Conservation (phyloP, 92 coral and sea anemone species). For the Heteractis magnifica region DNA sequence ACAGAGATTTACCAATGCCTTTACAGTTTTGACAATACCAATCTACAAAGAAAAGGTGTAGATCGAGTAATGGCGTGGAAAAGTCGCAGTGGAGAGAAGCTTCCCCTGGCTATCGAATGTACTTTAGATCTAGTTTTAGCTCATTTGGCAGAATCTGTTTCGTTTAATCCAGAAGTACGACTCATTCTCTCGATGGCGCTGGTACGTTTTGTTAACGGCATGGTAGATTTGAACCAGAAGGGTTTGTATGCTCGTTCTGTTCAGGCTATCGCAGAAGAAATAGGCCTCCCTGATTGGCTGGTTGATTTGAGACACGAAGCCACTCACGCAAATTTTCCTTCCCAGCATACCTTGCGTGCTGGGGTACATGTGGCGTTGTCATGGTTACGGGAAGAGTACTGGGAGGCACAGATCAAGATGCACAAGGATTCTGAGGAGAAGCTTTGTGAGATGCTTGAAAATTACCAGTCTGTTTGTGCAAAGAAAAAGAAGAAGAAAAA, state of each 20-base stretch:
- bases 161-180: slow-evolving; percentile 28
- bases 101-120: slow-evolving; percentile 84
- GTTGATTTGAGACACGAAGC: slow-evolving; percentile 95
- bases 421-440: slow-evolving; percentile 59
- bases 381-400: slow-evolving; percentile 82
- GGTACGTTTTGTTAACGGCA: slow-evolving; percentile 91
- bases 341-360: slow-evolving; percentile 68
- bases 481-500: slow-evolving; percentile 38
- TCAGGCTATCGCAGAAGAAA: slow-evolving; percentile 91
- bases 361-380: slow-evolving; percentile 68
- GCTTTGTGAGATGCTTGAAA: slow-evolving; percentile 42
- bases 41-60: slow-evolving; percentile 68
- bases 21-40: slow-evolving; percentile 69
- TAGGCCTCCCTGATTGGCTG: slow-evolving; percentile 96
- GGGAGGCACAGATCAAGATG: slow-evolving; percentile 81
- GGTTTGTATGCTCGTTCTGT: slow-evolving; percentile 92
- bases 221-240: slow-evolving; percentile 84
- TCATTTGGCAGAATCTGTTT: slow-evolving; percentile 27
- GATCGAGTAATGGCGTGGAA: slow-evolving; percentile 83
- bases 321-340: slow-evolving; percentile 84
- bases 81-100: slow-evolving; percentile 85
- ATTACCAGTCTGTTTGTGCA: slow-evolving; percentile 32
- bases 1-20: slow-evolving; percentile 60
- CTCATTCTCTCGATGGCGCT: slow-evolving; percentile 84
- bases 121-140: slow-evolving; percentile 81